These are phyloP conservation scores for Odontomachus brunneus DNA, from an alignment of 1,140 invertebrate species.

Conservation along the genomic window DNA sequence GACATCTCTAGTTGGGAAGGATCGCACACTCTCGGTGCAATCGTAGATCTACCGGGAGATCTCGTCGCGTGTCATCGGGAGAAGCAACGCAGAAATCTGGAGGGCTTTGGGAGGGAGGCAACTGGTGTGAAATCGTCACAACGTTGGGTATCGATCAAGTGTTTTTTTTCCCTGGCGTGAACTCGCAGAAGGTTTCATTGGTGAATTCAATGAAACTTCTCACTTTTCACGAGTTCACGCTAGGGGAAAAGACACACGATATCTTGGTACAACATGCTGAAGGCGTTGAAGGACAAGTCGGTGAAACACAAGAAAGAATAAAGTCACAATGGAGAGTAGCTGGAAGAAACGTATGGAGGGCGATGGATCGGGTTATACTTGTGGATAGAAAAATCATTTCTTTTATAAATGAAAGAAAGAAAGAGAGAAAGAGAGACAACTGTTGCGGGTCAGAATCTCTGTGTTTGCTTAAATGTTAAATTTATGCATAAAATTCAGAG, in stretches of 20 bases:
- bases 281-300: background rate
- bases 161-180: too few species aligned
- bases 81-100: too few species aligned
- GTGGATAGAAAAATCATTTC: too few species aligned
- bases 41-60: conserved; percentile 1
- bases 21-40: background rate
- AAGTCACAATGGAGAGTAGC: conserved; percentile 11
- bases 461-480: background rate
- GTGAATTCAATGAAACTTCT: too few species aligned
- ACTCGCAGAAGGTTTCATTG: too few species aligned
- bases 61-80: conserved; percentile 4
- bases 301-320: background rate
- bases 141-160: too few species aligned
- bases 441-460: background rate
- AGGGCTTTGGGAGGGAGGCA: too few species aligned
- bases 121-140: background rate
- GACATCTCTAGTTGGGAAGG: background rate
- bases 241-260: too few species aligned
- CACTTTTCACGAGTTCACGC: too few species aligned
- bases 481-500: conserved; percentile 9
- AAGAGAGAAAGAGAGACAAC: background rate
- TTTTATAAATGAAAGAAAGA: background rate
- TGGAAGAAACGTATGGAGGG: background rate
- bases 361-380: too few species aligned
- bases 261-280: too few species aligned